Evolutionary conservation across 2,888 invertebrate genomes (phyloP).

Genomic region (Conomelus anceps): DNA sequence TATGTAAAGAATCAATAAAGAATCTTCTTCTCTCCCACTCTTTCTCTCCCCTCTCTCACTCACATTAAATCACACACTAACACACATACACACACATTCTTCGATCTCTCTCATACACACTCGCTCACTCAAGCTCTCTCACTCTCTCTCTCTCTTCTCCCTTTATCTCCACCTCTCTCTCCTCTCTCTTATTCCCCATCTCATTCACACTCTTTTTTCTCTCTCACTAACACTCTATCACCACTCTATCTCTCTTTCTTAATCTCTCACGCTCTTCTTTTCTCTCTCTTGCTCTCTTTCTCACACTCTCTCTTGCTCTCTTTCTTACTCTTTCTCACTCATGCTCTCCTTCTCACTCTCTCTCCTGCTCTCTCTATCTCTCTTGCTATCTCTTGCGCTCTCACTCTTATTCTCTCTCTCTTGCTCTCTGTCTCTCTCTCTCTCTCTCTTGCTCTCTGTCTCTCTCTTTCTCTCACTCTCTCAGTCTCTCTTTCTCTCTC

Average conservation of each 20-base stretch:
- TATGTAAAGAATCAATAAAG: too few relatives aligned
- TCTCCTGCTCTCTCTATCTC: background rate
- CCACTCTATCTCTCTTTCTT: too few relatives aligned
- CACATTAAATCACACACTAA: too few relatives aligned
- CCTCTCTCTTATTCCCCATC: background rate
- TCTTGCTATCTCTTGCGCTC: background rate
- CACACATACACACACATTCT: background rate
- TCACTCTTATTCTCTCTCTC: too few relatives aligned
- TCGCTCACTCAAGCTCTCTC: background rate
- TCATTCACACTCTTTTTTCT: background rate
- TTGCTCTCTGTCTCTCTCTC: too few relatives aligned
- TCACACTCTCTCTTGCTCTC: background rate
- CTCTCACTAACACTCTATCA: background rate
- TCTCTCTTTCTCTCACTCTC: too few relatives aligned
- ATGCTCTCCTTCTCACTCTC: background rate
- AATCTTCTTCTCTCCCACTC: too few relatives aligned
- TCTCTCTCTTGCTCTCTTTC: background rate
- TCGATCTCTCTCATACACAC: background rate
- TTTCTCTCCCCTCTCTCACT: too few relatives aligned
- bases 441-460: too few relatives aligned
- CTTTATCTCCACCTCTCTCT: background rate
- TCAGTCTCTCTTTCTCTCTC: too few relatives aligned
- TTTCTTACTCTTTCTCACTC: background rate
- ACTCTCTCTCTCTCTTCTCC: background rate
- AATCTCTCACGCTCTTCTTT: background rate